phyloP scores from a whole-genome alignment of 2,888 invertebrate genomes.

The Ernsta delagoae region DNA sequence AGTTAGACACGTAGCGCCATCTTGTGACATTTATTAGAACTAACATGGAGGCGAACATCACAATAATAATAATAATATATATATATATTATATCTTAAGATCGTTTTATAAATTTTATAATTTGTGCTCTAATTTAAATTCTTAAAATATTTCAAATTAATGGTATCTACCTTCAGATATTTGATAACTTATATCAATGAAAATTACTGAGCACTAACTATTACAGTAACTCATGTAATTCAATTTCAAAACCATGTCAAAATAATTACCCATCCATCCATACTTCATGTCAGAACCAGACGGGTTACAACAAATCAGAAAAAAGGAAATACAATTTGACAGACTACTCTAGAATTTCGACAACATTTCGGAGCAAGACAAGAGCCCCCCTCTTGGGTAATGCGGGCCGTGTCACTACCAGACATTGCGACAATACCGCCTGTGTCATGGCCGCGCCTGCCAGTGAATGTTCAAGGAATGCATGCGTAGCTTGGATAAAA shows the following conservation, averaged over 20 bases:
- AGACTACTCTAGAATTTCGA: slow-evolving; percentile 24
- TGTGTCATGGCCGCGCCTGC: slow-evolving; percentile 70
- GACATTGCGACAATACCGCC: too few species aligned
- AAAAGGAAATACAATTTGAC: neutral
- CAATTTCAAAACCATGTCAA: too few species aligned
- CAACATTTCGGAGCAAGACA: slow-evolving; percentile 36
- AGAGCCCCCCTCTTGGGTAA: slow-evolving; percentile 60
- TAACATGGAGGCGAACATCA: too few species aligned
- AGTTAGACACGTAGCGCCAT: neutral
- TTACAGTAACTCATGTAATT: too few species aligned
- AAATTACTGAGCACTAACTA: too few species aligned
- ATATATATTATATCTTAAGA: too few species aligned
- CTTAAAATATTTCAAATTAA: too few species aligned
- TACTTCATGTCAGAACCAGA: neutral
- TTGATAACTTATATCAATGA: too few species aligned
- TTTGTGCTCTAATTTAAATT: too few species aligned
- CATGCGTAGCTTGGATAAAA: slow-evolving; percentile 59
- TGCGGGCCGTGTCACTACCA: slow-evolving; percentile 47
- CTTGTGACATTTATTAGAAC: neutral
- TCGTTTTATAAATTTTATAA: too few species aligned
- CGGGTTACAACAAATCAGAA: neutral
- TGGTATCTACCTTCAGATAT: too few species aligned
- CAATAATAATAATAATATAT: too few species aligned
- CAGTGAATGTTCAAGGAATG: slow-evolving; percentile 66
- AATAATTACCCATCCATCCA: neutral